Conservation (phyloP, 1,140 invertebrate genomes). For the Camponotus floridanus region DNA sequence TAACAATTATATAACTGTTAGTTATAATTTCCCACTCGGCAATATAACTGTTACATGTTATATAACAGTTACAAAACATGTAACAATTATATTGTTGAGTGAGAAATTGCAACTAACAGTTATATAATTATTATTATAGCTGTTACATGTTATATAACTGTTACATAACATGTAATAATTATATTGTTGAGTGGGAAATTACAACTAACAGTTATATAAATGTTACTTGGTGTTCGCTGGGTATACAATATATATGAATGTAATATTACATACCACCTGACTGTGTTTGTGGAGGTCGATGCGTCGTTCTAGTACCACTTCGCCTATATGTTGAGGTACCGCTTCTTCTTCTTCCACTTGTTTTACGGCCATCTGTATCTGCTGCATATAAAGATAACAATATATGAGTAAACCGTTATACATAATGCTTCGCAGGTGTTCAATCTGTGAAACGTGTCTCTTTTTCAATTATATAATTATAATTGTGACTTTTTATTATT, state of each 20-base stretch:
- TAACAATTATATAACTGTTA: too few species aligned
- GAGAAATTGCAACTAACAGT: too few species aligned
- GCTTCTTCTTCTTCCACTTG: slow-evolving; percentile 69
- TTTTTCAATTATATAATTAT: not conserved
- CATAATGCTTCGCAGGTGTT: not conserved
- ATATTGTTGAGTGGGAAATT: too few species aligned
- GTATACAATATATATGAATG: not conserved
- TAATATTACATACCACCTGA: slow-evolving; percentile 38
- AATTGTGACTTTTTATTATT: not conserved
- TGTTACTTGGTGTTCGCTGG: too few species aligned
- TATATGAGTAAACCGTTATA: not conserved
- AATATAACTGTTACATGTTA: too few species aligned
- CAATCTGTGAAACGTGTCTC: not conserved
- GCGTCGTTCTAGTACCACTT: slow-evolving; percentile 56
- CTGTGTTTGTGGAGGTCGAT: slow-evolving; percentile 46
- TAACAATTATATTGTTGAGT: too few species aligned
- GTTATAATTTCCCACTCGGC: too few species aligned
- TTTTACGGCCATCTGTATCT: slow-evolving; percentile 62
- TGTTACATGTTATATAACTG: too few species aligned
- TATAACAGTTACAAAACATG: too few species aligned
- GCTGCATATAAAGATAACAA: slow-evolving; percentile 19
- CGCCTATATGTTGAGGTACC: slow-evolving; percentile 65
- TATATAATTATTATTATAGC: too few species aligned
- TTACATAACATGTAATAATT: too few species aligned
- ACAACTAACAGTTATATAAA: too few species aligned